phyloP scores from a whole-genome alignment of 1,140 invertebrate genomes.

The Rhopalosiphum padi region DNA sequence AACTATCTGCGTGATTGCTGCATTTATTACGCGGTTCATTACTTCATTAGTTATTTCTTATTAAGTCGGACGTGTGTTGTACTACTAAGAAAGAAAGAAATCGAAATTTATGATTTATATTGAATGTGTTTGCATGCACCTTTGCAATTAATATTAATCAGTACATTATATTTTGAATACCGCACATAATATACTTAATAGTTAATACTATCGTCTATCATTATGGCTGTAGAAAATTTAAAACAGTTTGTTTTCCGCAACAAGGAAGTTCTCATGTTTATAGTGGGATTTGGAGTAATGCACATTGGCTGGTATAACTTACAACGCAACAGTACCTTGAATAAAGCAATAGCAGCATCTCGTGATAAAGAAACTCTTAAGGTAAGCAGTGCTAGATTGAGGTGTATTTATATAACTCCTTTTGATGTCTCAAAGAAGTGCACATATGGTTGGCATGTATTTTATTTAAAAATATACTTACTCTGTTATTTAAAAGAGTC shows the following conservation, averaged over 20 bases:
- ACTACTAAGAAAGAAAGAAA: background rate
- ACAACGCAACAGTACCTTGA: slow-evolving; percentile 15
- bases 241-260: slow-evolving; percentile 32
- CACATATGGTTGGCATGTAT: slow-evolving; percentile 6
- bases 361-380: slow-evolving; percentile 9
- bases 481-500: background rate
- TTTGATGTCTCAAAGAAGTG: background rate
- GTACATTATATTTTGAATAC: background rate
- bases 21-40: background rate
- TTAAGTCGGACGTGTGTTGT: background rate
- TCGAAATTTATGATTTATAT: slow-evolving; percentile 4
- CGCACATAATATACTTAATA: background rate
- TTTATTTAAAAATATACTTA: background rate
- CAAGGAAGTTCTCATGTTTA: slow-evolving; percentile 33
- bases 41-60: background rate
- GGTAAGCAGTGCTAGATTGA: background rate
- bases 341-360: slow-evolving; percentile 14
- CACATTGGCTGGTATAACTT: slow-evolving; percentile 38
- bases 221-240: background rate
- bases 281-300: slow-evolving; percentile 41
- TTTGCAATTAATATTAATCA: background rate
- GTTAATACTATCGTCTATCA: background rate
- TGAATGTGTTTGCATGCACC: background rate
- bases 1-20: background rate
- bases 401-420: background rate